Evolutionary conservation across 2,888 invertebrate species (phyloP).

Genomic region (Caenorhabditis panamensis): DNA sequence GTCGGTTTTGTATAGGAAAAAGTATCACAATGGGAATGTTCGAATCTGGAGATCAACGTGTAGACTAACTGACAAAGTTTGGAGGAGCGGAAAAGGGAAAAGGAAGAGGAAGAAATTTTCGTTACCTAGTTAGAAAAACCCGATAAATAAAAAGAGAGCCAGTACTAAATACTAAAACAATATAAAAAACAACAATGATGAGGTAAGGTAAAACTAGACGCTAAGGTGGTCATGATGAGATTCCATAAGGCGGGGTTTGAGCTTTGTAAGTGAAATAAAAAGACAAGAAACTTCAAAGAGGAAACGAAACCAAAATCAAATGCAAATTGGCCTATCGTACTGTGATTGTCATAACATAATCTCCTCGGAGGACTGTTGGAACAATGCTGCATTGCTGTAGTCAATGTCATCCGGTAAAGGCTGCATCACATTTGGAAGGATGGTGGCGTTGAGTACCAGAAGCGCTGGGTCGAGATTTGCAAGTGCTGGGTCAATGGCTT

Average conservation of each 20-base stretch:
- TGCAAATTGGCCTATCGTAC: conserved; percentile 2
- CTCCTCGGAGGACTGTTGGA: conserved; percentile 8
- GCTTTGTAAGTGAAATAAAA: neutral
- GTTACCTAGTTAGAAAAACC: neutral
- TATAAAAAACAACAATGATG: neutral
- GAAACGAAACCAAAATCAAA: neutral
- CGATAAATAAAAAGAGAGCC: neutral
- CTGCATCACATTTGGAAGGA: conserved; percentile 39
- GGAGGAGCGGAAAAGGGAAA: neutral
- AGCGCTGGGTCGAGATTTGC: conserved; percentile 12
- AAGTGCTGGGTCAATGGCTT: neutral
- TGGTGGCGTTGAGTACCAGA: conserved; percentile 37
- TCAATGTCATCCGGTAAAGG: conserved; percentile 42
- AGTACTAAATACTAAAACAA: neutral
- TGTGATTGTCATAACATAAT: conserved; percentile 26
- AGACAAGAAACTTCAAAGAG: neutral
- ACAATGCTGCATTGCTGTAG: conserved; percentile 1
- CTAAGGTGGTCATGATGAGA: no score
- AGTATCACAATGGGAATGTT: conserved; percentile 26
- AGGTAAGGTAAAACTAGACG: no score
- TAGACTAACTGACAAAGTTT: conserved; percentile 4
- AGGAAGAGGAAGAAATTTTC: conserved; percentile 2
- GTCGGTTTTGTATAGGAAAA: neutral
- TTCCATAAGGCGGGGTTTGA: no score
- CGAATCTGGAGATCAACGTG: conserved; percentile 4